These are phyloP conservation scores for Miniopterus natalensis DNA, from an alignment of 2,113 vertebrate species.

Conservation along the genomic window DNA sequence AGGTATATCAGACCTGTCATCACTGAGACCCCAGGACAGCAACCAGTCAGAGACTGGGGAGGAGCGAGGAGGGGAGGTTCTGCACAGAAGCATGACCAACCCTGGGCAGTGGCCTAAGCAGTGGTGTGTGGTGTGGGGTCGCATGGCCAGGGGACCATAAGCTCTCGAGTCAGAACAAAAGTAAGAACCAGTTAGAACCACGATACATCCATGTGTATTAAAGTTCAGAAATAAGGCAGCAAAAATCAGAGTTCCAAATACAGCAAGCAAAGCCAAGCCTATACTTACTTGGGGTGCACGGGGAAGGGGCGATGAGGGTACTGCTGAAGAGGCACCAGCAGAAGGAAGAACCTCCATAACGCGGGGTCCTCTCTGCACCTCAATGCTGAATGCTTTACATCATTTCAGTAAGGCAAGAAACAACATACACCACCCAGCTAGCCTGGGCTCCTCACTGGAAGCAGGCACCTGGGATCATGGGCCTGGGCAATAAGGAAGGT, in stretches of 20 bases:
- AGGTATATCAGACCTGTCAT: neutral
- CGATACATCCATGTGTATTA: rapidly evolving
- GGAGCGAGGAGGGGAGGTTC: rapidly evolving
- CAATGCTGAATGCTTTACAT: neutral
- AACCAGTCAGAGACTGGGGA: neutral
- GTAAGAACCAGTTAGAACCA: neutral
- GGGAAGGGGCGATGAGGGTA: rapidly evolving
- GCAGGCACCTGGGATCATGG: neutral
- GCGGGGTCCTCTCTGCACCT: neutral
- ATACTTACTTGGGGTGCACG: rapidly evolving
- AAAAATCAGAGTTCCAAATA: neutral
- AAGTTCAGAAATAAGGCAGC: neutral
- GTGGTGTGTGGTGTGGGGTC: neutral
- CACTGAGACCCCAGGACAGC: neutral
- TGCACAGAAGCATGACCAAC: neutral
- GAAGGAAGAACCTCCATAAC: neutral
- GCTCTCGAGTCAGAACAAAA: neutral
- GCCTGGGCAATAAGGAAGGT: neutral
- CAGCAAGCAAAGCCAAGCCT: neutral
- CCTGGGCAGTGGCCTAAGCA: neutral
- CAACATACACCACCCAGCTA: rapidly evolving
- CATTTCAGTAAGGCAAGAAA: neutral
- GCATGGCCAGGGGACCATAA: neutral
- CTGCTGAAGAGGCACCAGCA: neutral
- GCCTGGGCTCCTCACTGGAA: neutral